These are phyloP conservation scores for Phacellophora camtschatica DNA, from an alignment of 30 jellyfish, hydroid and myxozoan genomes.

Conservation along the genomic window DNA sequence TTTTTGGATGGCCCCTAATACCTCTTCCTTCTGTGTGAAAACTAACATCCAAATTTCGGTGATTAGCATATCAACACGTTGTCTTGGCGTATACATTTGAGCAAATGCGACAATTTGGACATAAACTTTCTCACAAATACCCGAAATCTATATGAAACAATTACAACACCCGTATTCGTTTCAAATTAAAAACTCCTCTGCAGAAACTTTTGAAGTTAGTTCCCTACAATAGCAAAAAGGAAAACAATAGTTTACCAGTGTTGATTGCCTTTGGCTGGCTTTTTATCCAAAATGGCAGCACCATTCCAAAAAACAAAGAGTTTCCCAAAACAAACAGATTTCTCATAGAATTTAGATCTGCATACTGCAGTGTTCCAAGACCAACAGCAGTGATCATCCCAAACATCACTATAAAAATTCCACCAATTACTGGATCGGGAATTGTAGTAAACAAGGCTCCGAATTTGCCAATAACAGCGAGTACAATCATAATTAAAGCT, in stretches of 20 bases:
- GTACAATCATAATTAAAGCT: conserved; percentile 79
- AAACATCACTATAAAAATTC: conserved; percentile 87
- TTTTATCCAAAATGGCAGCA: conserved; percentile 84
- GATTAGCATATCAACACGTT: no score
- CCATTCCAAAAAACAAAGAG: conserved; percentile 91
- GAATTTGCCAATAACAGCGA: conserved; percentile 90
- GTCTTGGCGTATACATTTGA: no score
- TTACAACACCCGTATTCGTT: no score
- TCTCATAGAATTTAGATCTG: conserved; percentile 81
- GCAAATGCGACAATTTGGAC: no score
- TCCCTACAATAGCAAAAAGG: no score
- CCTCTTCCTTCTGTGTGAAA: no score
- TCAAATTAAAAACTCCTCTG: no score
- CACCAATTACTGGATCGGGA: conserved; percentile 97
- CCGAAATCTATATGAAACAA: no score
- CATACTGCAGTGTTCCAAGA: conserved; percentile 79
- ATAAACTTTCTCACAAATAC: no score
- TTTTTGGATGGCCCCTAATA: no score
- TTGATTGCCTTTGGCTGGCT: conserved; percentile 32
- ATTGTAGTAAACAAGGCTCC: conserved; percentile 96
- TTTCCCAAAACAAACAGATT: conserved; percentile 83
- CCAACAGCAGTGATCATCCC: conserved; percentile 99
- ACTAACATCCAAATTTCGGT: no score
- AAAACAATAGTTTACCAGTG: conserved; percentile 41
- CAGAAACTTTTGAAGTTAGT: no score